phyloP scores from a whole-genome alignment of 2,113 vertebrate genomes.

The Ranitomeya imitator region DNA sequence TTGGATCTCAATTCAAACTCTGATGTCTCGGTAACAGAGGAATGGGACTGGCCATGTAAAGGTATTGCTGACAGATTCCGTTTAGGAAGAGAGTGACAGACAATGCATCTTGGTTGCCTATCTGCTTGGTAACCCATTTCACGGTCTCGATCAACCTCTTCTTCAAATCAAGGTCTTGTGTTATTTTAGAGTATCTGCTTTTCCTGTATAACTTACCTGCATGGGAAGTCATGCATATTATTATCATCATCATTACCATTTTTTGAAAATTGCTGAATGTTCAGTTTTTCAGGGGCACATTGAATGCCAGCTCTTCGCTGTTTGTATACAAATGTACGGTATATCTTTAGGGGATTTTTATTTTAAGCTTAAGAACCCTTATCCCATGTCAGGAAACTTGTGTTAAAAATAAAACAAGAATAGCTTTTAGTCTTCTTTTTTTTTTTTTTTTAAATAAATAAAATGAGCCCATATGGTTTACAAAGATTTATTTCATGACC shows the following conservation, averaged over 20 bases:
- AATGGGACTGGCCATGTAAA: too few species aligned
- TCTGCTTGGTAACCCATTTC: neutral
- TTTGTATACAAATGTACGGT: neutral
- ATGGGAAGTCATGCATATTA: neutral
- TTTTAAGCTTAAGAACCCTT: neutral
- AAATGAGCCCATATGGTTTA: conserved; percentile 51
- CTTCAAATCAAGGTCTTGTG: neutral
- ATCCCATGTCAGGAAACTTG: neutral
- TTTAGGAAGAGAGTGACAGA: neutral
- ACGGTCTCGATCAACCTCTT: neutral
- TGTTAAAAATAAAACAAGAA: neutral
- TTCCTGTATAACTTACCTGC: neutral
- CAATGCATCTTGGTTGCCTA: neutral
- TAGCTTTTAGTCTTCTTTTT: conserved; percentile 58
- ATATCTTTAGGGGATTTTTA: neutral
- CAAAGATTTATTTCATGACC: conserved; percentile 50
- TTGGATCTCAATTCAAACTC: too few species aligned
- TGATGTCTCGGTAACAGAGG: too few species aligned
- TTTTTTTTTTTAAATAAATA: neutral
- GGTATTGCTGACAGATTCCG: too few species aligned
- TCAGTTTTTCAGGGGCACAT: neutral
- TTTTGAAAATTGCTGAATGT: neutral
- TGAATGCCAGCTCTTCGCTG: neutral
- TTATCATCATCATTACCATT: neutral
- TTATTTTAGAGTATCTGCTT: neutral